Base-by-base conservation (phyloP, 2,888 invertebrate species). In the Aplocera efformata region DNA sequence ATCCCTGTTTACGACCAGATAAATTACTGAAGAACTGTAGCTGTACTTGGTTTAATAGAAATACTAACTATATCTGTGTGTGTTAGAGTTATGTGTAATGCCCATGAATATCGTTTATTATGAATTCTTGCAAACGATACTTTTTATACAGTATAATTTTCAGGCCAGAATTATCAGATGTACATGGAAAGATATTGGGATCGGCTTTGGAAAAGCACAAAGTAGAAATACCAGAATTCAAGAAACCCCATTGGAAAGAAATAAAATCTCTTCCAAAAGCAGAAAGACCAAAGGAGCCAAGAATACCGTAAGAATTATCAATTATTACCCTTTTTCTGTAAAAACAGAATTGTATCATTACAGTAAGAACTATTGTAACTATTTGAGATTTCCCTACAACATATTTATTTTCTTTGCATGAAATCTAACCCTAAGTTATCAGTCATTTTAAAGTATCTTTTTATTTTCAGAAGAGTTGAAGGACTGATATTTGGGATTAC, bases 401-500 rank as follows among this genome's bases (percentile, higher is more conserved):
- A n/a, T n/a, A n/a, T n/a, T n/a, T n/a, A n/a, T n/a, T n/a, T n/a
- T n/a, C n/a, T n/a, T n/a, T n/a, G n/a, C n/a, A n/a, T n/a, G n/a
- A n/a, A n/a, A n/a, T n/a, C n/a, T n/a, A n/a, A n/a, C n/a, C n/a
- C n/a, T n/a, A n/a, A n/a, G n/a, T n/a, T n/a, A n/a, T n/a, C n/a
- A 10, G 10, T 6, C 3, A 10, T 22, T 8, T 33, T 32, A 25
- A 10, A 30, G 28, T 0, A 26, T 10, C 6, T 8, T 36, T 40
- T 46, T 28, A 43, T 35, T 78, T 70, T 17, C 74, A 88, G 88
- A 29, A 81, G 68, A 63, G 64, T 77, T 1, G 57, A 74, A 1
- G 86, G 81, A 0, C 56, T 89, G 1, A 36, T 80, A 21, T 80
- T 88, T 66, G 90, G 90, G 8, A 63, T 85, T 42, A 68, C 71